A percentile compares a stretch with the other conserved stretches of the same genome.
These are phyloP conservation scores for Drosophila takahashii DNA, from an alignment of 1,140 invertebrate genomes.

Conservation along the genomic window DNA sequence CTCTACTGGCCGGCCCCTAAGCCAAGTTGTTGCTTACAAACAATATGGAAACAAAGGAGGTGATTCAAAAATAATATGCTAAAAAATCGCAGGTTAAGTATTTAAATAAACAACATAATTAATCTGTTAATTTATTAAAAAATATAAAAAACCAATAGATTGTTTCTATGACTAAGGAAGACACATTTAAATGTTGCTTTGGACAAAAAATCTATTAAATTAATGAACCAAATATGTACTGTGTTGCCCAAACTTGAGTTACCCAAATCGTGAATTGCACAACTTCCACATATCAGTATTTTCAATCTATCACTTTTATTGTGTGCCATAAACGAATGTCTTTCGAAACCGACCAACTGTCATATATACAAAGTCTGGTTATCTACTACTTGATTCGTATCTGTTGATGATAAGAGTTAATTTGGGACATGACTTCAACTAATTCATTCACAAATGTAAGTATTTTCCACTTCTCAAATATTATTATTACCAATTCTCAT, in stretches of 20 bases:
- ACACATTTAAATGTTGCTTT: no score
- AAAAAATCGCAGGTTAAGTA: no score
- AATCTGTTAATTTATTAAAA: background rate
- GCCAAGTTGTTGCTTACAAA: constrained; percentile 21
- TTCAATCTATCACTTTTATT: background rate
- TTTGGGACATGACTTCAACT: constrained; percentile 38
- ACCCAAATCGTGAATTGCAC: background rate
- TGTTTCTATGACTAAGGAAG: no score
- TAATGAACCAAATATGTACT: background rate
- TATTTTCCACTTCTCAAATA: background rate
- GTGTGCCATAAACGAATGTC: background rate
- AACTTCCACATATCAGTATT: background rate
- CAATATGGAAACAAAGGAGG: background rate
- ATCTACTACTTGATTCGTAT: constrained; percentile 15
- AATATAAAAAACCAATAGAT: no score
- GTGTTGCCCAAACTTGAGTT: background rate
- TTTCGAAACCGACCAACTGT: constrained; percentile 14
- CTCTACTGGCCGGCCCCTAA: constrained; percentile 23
- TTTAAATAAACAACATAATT: background rate
- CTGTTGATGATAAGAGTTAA: constrained; percentile 37
- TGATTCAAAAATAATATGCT: background rate
- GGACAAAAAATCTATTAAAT: no score
- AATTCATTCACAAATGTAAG: background rate
- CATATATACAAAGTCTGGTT: constrained; percentile 23
- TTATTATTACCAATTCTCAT: background rate